These are phyloP conservation scores for Drosophila mercatorum DNA, from an alignment of 2,888 invertebrate species.

Conservation along the genomic window DNA sequence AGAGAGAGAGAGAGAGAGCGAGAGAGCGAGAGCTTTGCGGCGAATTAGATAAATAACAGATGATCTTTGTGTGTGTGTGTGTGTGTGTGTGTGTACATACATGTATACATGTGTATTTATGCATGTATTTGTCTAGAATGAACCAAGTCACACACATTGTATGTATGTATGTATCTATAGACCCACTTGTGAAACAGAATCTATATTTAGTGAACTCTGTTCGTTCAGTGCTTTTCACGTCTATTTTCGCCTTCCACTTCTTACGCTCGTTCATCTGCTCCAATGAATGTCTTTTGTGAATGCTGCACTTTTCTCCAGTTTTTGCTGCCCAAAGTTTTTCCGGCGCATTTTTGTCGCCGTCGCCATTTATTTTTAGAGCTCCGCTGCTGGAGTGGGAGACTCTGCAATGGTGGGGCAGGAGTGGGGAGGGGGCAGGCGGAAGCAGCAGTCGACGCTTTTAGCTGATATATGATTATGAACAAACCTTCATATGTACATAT, in stretches of 20 bases:
- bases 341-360: slow-evolving; percentile 57
- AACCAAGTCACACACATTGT: too few relatives aligned
- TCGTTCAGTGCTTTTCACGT: slow-evolving; percentile 45
- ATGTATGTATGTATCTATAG: not conserved
- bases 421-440: not conserved
- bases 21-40: too few relatives aligned
- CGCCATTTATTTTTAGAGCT: slow-evolving; percentile 60
- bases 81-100: too few relatives aligned
- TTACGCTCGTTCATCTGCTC: not conserved
- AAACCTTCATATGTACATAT: not conserved
- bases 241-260: not conserved
- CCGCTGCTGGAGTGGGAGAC: slow-evolving; percentile 4
- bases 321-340: slow-evolving; percentile 34
- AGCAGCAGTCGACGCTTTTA: slow-evolving; percentile 2
- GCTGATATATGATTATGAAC: slow-evolving; percentile 8
- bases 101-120: too few relatives aligned
- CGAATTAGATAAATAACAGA: too few relatives aligned
- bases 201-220: slow-evolving; percentile 35
- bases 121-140: too few relatives aligned
- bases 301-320: slow-evolving; percentile 45
- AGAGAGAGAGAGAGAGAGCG: too few relatives aligned
- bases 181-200: slow-evolving; percentile 40
- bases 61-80: too few relatives aligned
- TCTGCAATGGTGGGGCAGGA: not conserved
- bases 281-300: not conserved